These are phyloP conservation scores for Prenolepis imparis DNA, from an alignment of 2,888 invertebrate species.

Conservation along the genomic window DNA sequence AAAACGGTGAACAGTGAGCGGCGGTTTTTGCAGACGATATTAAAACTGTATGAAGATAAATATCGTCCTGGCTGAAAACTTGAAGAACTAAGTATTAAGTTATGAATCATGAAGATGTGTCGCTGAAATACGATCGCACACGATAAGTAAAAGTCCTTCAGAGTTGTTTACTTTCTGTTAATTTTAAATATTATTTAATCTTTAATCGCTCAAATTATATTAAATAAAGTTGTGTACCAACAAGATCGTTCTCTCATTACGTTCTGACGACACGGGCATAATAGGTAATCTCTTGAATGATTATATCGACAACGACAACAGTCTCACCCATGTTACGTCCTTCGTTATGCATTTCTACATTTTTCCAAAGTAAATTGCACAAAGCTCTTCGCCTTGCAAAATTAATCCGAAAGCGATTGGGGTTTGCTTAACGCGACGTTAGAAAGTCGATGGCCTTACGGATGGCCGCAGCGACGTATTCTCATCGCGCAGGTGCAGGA, in stretches of 20 bases:
- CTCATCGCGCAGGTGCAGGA: constrained; percentile 77
- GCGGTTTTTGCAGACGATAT: constrained; percentile 75
- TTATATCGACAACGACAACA: neutral
- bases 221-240: neutral
- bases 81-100: constrained; percentile 76
- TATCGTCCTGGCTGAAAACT: constrained; percentile 72
- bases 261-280: neutral
- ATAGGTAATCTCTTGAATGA: neutral
- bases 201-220: neutral
- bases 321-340: neutral
- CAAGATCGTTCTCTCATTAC: neutral
- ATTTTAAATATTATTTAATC: neutral
- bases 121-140: constrained; percentile 23
- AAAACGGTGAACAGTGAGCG: constrained; percentile 64
- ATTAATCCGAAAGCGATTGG: constrained; percentile 59
- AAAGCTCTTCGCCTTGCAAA: constrained; percentile 27
- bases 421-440: constrained; percentile 42
- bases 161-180: neutral
- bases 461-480: constrained; percentile 64
- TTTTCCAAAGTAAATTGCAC: neutral
- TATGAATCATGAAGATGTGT: constrained; percentile 72
- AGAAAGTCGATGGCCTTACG: constrained; percentile 57
- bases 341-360: constrained; percentile 6
- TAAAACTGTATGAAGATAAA: constrained; percentile 83
- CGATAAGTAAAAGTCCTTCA: constrained; percentile 6